A percentile compares a stretch with the other conserved stretches of the same genome.
These are phyloP conservation scores for Yponomeuta evonymella DNA, from an alignment of 2,888 invertebrate genomes.

Conservation along the genomic window DNA sequence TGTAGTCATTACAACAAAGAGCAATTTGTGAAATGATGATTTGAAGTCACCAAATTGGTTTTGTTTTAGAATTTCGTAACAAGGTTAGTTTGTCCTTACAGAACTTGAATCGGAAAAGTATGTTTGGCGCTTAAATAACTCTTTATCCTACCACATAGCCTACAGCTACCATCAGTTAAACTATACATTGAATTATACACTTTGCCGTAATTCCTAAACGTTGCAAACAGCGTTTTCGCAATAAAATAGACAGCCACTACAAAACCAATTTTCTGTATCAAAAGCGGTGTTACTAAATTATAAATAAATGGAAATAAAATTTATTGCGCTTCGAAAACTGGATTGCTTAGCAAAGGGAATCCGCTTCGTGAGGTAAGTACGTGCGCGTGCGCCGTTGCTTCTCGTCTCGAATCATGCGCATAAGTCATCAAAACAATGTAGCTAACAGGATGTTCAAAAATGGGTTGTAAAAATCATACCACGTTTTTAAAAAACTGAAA, in stretches of 20 bases:
- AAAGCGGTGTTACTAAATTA: slow-evolving; percentile 31
- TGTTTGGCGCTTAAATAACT: neutral
- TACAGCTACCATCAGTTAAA: neutral
- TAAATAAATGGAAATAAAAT: slow-evolving; percentile 32
- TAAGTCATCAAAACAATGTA: slow-evolving; percentile 14
- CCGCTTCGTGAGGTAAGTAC: slow-evolving; percentile 20
- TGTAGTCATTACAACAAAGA: neutral
- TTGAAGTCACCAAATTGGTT: too few relatives aligned
- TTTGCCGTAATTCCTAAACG: neutral
- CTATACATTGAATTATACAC: neutral
- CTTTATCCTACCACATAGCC: neutral
- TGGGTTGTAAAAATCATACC: too few relatives aligned
- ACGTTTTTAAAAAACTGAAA: too few relatives aligned
- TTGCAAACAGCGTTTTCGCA: slow-evolving; percentile 24
- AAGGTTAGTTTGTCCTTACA: neutral
- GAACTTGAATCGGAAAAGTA: neutral
- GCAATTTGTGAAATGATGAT: too few relatives aligned
- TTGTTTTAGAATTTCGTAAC: neutral
- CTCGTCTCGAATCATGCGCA: slow-evolving; percentile 10
- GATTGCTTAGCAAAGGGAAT: slow-evolving; percentile 22
- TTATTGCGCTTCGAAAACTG: slow-evolving; percentile 27
- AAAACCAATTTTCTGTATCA: slow-evolving; percentile 11
- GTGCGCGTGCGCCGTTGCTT: neutral
- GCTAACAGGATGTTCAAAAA: neutral
- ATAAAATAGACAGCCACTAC: slow-evolving; percentile 18